phyloP scores from a whole-genome alignment of 2,113 vertebrate genomes.

The Phalacrocorax carbo region DNA sequence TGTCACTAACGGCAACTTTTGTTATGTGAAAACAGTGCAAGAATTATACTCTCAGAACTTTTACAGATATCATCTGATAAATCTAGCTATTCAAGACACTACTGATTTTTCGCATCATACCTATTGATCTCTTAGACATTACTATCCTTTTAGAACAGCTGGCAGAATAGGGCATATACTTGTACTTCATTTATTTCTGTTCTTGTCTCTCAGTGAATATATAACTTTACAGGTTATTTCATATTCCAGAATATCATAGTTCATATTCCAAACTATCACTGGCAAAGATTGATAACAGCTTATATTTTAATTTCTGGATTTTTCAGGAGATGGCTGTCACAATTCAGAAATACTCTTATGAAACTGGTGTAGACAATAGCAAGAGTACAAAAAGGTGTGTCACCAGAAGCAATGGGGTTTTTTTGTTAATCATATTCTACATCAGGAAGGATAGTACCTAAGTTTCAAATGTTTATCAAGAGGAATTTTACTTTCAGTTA shows the following conservation, averaged over 20 bases:
- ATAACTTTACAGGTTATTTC: neutral
- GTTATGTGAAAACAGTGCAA: neutral
- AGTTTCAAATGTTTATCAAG: neutral
- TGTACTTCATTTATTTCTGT: neutral
- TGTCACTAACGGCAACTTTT: neutral
- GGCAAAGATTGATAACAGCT: neutral
- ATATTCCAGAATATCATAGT: neutral
- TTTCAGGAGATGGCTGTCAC: neutral
- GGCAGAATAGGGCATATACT: neutral
- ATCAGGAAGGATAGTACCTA: neutral
- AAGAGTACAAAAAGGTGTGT: neutral
- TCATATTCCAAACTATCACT: neutral
- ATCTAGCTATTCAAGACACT: neutral
- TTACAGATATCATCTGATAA: neutral
- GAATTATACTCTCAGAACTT: neutral
- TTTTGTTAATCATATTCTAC: neutral
- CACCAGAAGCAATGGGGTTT: neutral
- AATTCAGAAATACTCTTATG: neutral
- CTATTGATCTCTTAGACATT: neutral
- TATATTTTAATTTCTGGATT: neutral
- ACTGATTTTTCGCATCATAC: neutral
- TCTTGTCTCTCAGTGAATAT: neutral
- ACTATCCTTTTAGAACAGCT: neutral
- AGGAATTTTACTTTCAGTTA: neutral
- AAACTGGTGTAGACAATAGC: neutral